Evolutionary conservation across 2,113 vertebrate genomes (phyloP), one percentile per base, ranked within the genome.

Genomic region (Semicossyphus pulcher): DNA sequence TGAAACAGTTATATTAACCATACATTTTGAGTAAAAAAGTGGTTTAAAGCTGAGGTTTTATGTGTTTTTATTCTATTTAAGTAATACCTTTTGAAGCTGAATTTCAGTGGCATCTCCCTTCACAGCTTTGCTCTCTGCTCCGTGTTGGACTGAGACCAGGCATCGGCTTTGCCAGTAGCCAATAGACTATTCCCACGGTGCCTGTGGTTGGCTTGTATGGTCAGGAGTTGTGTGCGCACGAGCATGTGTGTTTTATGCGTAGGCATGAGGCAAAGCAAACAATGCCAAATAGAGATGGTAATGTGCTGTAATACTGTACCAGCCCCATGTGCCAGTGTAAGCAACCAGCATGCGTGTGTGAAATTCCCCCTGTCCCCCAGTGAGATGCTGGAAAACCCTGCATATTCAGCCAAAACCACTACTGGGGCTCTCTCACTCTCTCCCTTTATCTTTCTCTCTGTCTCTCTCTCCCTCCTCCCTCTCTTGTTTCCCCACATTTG

Each of bases 151-250:
- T 72, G 72, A 44, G 47, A 86, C 87, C 90, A 92, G 86, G 56
- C 67, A 23, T 72, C 77, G 45, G 83, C 87, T 89, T 85, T 88
- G 86, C 85, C 85, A 84, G 81, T 85, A 79, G 84, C 88, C 84
- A 88, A 77, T 67, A 83, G 76, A 81, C 87, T 88, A 80, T 86
- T 90, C 89, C 89, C 91, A 77, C 68, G 87, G 83, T 81, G 70
- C 75, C 77, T 88, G 87, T 86, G 83, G 87, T 90, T 90, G 88
- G 91, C 85, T 89, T 86, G 82, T 85, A 83, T 87, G 82, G 85
- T 86, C 84, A 85, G 82, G 80, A 83, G 79, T 80, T 81, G 78
- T 83, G 77, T 86, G 82, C 21, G 37, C 51, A 53, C 44, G 4
- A 63, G 72, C 74, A 79, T 86, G 83, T 81, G 85, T 87, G 83